Conservation (phyloP, 2,797 vertebrate genomes). For the Alcedo atthis region DNA sequence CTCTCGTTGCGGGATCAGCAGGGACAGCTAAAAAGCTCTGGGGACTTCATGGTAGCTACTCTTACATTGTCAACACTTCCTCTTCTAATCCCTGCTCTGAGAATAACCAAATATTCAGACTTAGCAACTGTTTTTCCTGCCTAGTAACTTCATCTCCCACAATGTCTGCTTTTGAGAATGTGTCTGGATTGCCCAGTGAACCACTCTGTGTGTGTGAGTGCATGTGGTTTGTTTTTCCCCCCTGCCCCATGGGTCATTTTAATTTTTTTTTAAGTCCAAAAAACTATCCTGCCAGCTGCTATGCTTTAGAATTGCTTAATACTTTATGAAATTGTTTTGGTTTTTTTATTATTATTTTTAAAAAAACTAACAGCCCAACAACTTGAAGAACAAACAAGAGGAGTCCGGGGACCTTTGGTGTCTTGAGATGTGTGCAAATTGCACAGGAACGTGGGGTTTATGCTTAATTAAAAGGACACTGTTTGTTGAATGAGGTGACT, state of each 20-base stretch:
- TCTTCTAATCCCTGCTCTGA: slow-evolving; percentile 70
- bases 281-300: not conserved
- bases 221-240: not conserved
- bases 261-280: not conserved
- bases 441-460: not conserved
- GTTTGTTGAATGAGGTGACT: not conserved
- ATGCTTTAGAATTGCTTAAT: slow-evolving; percentile 6
- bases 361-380: no score
- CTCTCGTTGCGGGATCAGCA: slow-evolving; percentile 15
- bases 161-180: slow-evolving; percentile 55
- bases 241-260: not conserved
- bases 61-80: slow-evolving; percentile 73
- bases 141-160: slow-evolving; percentile 62
- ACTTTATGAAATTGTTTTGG: not conserved
- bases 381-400: not conserved
- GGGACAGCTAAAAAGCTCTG: slow-evolving; percentile 61
- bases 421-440: not conserved
- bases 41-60: slow-evolving; percentile 68
- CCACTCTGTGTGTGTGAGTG: not conserved
- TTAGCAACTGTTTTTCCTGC: slow-evolving; percentile 72
- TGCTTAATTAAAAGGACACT: slow-evolving; percentile 7
- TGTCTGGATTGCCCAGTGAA: slow-evolving; percentile 37
- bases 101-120: slow-evolving; percentile 74
- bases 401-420: not conserved
- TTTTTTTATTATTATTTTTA: not conserved